Evolutionary conservation across 1,140 invertebrate genomes (phyloP), one percentile per base, ranked within the genome.

Genomic region (Drosophila bipectinata): DNA sequence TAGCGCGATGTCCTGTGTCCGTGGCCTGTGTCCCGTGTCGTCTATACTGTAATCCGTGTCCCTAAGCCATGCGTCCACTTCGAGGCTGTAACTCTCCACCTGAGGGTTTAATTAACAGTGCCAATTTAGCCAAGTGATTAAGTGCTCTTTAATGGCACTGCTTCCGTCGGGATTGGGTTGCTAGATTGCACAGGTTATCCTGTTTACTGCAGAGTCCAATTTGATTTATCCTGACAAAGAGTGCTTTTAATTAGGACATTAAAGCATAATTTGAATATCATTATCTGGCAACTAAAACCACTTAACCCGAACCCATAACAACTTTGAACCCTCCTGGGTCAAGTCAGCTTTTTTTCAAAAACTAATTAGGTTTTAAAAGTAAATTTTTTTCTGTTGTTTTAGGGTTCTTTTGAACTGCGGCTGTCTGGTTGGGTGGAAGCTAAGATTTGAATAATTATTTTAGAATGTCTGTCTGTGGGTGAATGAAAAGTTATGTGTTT

Each of bases 81-180:
- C 41, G 14, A 44, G 14, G 41, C 41, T 44, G 41, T 18, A 44
- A 44, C 14, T 41, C 41, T 9, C 41, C 8, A 74, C 72, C 72
- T 58, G 60, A 10, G 53, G 72, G 72, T 41, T 74, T 74, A 74
- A 74, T 74, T 74, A 74, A 74, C 45, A 53, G 60, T 18, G 67
- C 72, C 78, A 79, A 68, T 80, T 71, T 66, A 57, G 62, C 18
- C 72, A 53, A 55, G 63, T 73, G 77, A 84, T 84, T 85, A 80
- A 84, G 56, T 84, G 63, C 12, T 67, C 39, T 81, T 77, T 81
- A 85, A 85, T 84, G 72, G 73, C 32, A 47, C 28, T 53, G 28
- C 39, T 60, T 53, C 45, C n/a, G 34, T 8, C 15, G 66, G 24
- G 52, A 53, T 64, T 59, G 41, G 26, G 37, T 73, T n/a, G 21